Conservation (phyloP, 2,797 vertebrate genomes). For the Acropternis orthonyx region DNA sequence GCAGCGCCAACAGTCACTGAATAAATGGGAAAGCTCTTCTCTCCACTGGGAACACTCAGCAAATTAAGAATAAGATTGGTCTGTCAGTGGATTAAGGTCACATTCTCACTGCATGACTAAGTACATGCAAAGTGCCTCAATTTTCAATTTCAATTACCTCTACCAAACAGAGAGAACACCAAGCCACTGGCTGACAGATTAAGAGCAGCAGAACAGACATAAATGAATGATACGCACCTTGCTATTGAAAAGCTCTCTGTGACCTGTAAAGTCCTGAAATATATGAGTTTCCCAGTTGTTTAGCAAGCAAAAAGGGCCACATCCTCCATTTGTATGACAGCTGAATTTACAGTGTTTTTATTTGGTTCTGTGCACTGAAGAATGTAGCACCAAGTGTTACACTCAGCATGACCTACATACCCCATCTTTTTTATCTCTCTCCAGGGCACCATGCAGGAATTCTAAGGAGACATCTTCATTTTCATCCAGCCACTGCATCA, state of each 20-base stretch:
- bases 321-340: background rate
- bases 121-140: background rate
- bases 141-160: background rate
- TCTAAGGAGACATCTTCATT: constrained; percentile 98
- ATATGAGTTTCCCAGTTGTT: background rate
- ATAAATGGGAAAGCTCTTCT: background rate
- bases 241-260: background rate
- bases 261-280: background rate
- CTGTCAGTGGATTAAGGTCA: constrained; percentile 28
- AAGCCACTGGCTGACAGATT: background rate
- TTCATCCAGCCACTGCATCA: constrained; percentile 96
- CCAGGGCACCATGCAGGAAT: constrained; percentile 93
- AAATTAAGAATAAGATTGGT: background rate
- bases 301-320: background rate
- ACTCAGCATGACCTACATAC: constrained; percentile 75
- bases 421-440: constrained; percentile 98
- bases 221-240: background rate
- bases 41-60: background rate
- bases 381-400: background rate
- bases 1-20: background rate
- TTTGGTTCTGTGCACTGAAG: background rate
- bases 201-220: background rate
- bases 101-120: background rate
- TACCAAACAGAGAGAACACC: background rate
- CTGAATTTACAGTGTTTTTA: background rate